phyloP scores from a whole-genome alignment of 1,140 invertebrate genomes.

The Bombus terrestris region DNA sequence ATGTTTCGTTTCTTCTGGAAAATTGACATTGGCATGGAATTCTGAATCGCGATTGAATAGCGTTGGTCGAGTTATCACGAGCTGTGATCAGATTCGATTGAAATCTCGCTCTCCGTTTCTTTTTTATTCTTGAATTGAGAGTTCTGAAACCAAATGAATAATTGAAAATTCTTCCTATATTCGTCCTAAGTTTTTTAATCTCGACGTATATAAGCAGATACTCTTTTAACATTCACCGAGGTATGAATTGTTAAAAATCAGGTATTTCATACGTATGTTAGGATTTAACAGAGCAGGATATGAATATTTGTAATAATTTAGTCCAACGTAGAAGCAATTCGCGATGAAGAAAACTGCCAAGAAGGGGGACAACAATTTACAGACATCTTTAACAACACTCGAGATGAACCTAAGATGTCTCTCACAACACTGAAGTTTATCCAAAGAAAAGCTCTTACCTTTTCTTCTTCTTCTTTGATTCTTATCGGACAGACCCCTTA shows the following conservation, averaged over 20 bases:
- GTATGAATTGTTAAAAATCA: not conserved
- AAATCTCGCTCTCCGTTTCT: not conserved
- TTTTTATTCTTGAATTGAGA: not conserved
- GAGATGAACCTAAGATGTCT: not conserved
- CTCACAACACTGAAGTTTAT: not conserved
- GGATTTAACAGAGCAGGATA: not conserved
- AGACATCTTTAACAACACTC: not conserved
- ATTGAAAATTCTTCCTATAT: not conserved
- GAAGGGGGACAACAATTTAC: not conserved
- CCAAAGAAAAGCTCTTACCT: not conserved
- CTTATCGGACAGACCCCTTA: not conserved
- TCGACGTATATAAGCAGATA: not conserved
- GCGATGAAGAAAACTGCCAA: not conserved
- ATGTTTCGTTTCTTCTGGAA: constrained; percentile 1
- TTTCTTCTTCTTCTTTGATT: not conserved
- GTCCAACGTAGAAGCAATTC: too few relatives aligned
- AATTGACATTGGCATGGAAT: constrained; percentile 10
- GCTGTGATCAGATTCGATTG: not conserved
- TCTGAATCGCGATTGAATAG: constrained; percentile 7
- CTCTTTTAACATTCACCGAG: not conserved
- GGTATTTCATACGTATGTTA: not conserved
- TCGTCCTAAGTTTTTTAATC: too few relatives aligned
- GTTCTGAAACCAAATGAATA: not conserved
- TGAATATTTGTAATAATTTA: not conserved
- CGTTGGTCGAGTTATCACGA: not conserved